Conservation (phyloP, 2,113 vertebrate genomes). For the Psettodes erumei region DNA sequence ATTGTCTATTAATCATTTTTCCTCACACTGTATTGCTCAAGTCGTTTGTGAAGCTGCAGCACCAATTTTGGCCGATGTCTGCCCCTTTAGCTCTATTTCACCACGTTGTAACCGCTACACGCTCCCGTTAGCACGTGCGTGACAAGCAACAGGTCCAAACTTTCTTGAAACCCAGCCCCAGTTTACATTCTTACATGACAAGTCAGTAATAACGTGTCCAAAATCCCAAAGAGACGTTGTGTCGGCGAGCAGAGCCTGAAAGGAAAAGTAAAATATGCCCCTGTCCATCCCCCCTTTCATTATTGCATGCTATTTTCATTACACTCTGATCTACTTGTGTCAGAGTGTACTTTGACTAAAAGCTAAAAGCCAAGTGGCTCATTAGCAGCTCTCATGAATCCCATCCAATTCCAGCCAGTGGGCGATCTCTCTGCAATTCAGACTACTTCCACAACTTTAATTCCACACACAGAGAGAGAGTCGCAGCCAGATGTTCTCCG, state of each 20-base stretch:
- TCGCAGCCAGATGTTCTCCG: neutral
- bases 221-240: neutral
- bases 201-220: neutral
- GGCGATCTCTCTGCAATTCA: constrained; percentile 31
- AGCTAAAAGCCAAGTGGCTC: constrained; percentile 68
- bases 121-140: neutral
- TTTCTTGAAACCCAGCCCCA: neutral
- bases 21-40: neutral
- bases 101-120: neutral
- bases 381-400: constrained; percentile 63
- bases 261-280: constrained; percentile 31
- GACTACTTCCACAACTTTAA: constrained; percentile 24
- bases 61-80: neutral
- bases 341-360: constrained; percentile 63
- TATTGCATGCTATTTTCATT: constrained; percentile 60
- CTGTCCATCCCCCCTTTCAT: constrained; percentile 62
- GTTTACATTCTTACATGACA: neutral
- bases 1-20: no score
- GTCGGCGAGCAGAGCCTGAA: constrained; percentile 27
- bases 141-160: neutral
- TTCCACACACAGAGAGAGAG: neutral
- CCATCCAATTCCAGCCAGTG: constrained; percentile 37
- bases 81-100: neutral
- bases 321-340: constrained; percentile 56
- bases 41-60: neutral